phyloP scores from a whole-genome alignment of 2,113 vertebrate genomes.

The Cavia porcellus region DNA sequence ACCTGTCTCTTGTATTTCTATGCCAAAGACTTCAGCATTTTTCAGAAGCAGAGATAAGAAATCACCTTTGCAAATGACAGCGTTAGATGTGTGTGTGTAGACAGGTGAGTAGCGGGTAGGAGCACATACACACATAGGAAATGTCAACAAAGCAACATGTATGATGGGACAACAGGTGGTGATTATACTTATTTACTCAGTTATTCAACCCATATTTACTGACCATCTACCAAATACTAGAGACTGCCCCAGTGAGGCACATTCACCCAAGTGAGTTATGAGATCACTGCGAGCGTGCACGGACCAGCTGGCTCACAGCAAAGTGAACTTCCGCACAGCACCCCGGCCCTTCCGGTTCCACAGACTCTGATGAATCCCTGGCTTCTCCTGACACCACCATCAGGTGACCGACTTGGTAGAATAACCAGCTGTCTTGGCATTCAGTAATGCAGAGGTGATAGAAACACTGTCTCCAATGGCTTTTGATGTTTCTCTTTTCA shows the following conservation, averaged over 20 bases:
- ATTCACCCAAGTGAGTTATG: neutral
- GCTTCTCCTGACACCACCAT: neutral
- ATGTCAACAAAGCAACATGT: neutral
- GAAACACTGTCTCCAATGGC: neutral
- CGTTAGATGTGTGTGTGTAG: neutral
- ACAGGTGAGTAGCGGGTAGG: too few species aligned
- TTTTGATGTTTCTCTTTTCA: neutral
- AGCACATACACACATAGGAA: neutral
- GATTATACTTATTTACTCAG: conserved; percentile 14
- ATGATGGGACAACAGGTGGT: neutral
- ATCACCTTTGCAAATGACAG: neutral
- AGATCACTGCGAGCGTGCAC: neutral
- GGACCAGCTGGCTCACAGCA: neutral
- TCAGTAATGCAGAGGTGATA: neutral
- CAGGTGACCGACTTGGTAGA: neutral
- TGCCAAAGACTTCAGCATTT: conserved; percentile 4
- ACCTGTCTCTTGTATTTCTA: neutral
- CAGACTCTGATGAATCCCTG: neutral
- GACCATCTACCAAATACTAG: neutral
- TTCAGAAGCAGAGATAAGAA: neutral
- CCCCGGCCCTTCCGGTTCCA: neutral
- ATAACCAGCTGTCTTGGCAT: neutral
- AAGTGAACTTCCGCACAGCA: neutral
- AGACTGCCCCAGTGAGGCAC: neutral
- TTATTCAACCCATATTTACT: neutral